A percentile compares a stretch with the other conserved stretches of the same genome.
Conservation (phyloP, 2,113 vertebrate genomes). For the Dasyprocta punctata region DNA sequence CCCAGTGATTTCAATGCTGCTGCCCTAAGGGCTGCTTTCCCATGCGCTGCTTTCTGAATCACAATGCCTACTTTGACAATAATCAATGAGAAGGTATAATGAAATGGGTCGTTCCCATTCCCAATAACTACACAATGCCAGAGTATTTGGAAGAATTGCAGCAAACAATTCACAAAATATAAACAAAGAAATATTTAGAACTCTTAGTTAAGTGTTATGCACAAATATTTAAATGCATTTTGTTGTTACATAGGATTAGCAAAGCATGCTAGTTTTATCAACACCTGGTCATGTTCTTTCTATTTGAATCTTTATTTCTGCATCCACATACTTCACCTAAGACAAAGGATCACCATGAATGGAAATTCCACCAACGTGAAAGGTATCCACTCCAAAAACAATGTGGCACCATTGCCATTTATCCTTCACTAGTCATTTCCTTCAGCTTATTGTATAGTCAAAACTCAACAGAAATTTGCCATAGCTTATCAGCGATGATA, state of each 20-base stretch:
- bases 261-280: slow-evolving; percentile 13
- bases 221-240: neutral
- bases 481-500: neutral
- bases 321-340: neutral
- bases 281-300: neutral
- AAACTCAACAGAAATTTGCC: neutral
- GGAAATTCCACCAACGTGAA: neutral
- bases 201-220: neutral
- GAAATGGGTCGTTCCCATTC: neutral
- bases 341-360: neutral
- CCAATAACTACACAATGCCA: neutral
- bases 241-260: neutral
- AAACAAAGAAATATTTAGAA: neutral
- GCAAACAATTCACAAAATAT: neutral
- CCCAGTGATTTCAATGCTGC: neutral
- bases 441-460: neutral
- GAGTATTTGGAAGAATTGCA: neutral
- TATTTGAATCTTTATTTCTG: neutral
- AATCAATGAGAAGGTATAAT: neutral
- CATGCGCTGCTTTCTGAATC: neutral
- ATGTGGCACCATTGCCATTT: neutral
- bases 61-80: neutral
- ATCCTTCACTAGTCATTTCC: neutral
- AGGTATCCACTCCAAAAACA: neutral
- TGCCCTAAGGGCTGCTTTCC: rapidly evolving